Conservation (phyloP, 2,888 invertebrate species). For the Apamea crenata region DNA sequence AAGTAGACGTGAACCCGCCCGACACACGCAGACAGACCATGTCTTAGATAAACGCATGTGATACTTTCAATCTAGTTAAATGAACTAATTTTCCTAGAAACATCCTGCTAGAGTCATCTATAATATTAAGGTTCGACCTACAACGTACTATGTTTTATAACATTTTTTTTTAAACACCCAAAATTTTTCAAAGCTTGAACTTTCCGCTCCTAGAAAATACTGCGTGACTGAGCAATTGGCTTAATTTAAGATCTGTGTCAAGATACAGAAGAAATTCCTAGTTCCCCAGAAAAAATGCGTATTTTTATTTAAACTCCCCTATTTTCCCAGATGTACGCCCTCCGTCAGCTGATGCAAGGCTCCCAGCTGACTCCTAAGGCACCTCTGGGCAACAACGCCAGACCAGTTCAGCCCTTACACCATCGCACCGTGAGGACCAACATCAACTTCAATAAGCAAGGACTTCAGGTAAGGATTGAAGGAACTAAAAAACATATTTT, state of each 20-base stretch:
- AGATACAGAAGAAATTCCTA: neutral
- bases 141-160: neutral
- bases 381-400: constrained; percentile 97
- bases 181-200: neutral
- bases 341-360: constrained; percentile 97
- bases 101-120: neutral
- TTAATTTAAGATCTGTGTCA: too few species aligned
- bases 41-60: too few species aligned
- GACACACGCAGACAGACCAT: too few species aligned
- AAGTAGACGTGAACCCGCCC: too few species aligned
- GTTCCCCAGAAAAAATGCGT: neutral
- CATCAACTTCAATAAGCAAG: constrained; percentile 96
- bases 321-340: constrained; percentile 94
- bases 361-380: constrained; percentile 96
- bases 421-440: constrained; percentile 98
- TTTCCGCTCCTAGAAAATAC: neutral
- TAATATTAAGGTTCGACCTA: neutral
- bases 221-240: neutral
- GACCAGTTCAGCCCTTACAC: constrained; percentile 97
- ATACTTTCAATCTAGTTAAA: neutral
- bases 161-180: neutral
- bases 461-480: constrained; percentile 76
- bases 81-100: neutral
- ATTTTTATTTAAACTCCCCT: neutral
- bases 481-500: neutral